These are phyloP conservation scores for Drosophila mauritiana DNA, from an alignment of 1,140 invertebrate species.

Conservation along the genomic window DNA sequence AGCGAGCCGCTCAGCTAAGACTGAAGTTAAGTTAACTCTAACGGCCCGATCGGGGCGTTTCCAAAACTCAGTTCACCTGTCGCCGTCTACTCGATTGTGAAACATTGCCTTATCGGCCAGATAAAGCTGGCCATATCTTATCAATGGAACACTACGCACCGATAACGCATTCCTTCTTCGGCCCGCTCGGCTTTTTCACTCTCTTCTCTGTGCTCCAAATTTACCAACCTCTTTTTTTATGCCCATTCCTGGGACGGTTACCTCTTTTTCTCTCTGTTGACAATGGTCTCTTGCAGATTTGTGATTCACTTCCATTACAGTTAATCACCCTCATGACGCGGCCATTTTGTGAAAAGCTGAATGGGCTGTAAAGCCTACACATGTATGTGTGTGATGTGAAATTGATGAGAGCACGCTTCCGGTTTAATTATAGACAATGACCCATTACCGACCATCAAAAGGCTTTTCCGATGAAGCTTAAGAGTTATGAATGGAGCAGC, in stretches of 20 bases:
- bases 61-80: slow-evolving; percentile 70
- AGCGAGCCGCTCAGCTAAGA: slow-evolving; percentile 73
- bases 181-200: slow-evolving; percentile 12
- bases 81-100: slow-evolving; percentile 66
- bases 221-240: slow-evolving; percentile 65
- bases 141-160: slow-evolving; percentile 48
- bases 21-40: slow-evolving; percentile 51
- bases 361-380: slow-evolving; percentile 10
- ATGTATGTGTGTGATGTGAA: neutral
- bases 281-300: slow-evolving; percentile 45
- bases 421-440: slow-evolving; percentile 77
- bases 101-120: slow-evolving; percentile 58
- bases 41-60: slow-evolving; percentile 66
- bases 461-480: slow-evolving; percentile 58
- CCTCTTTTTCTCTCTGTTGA: slow-evolving; percentile 45
- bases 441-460: slow-evolving; percentile 52
- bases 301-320: slow-evolving; percentile 74
- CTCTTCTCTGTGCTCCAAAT: slow-evolving; percentile 32
- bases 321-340: slow-evolving; percentile 67
- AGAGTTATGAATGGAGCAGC: slow-evolving; percentile 62
- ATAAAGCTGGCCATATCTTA: slow-evolving; percentile 61
- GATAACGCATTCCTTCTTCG: slow-evolving; percentile 64
- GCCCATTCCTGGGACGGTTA: neutral
- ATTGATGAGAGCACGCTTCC: slow-evolving; percentile 13
- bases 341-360: slow-evolving; percentile 50